A percentile compares a stretch with the other conserved stretches of the same genome.
Evolutionary conservation across 1,140 invertebrate genomes (phyloP).

Genomic region (Brachionus asplanchnoidis): DNA sequence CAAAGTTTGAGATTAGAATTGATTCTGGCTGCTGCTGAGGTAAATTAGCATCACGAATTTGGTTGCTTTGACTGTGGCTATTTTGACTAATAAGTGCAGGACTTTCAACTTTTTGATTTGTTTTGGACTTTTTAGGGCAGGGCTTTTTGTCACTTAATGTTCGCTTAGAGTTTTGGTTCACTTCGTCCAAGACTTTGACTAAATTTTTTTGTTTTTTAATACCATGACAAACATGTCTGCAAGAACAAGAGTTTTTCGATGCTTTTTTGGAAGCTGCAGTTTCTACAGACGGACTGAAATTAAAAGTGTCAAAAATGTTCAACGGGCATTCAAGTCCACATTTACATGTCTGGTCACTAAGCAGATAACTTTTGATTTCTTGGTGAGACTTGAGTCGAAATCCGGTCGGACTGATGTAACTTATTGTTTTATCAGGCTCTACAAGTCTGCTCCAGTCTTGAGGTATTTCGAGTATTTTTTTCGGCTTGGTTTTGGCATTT

Average conservation of each 20-base stretch:
- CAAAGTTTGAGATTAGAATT: not conserved
- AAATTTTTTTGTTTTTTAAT: constrained; percentile 21
- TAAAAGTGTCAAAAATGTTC: constrained; percentile 19
- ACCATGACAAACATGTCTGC: not conserved
- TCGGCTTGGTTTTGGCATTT: not conserved
- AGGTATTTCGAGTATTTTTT: not conserved
- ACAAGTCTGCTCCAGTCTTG: not conserved
- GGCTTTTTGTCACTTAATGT: not conserved
- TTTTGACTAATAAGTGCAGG: not conserved
- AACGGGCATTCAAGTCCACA: constrained; percentile 37
- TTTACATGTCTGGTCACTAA: constrained; percentile 34
- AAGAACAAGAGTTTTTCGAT: not conserved
- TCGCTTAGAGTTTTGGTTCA: constrained; percentile 22
- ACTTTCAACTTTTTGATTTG: not conserved
- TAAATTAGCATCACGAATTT: not conserved
- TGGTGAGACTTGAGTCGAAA: not conserved
- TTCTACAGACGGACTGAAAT: constrained; percentile 2
- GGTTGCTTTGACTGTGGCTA: not conserved
- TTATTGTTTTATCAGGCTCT: not conserved
- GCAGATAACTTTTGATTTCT: constrained; percentile 6
- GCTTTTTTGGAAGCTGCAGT: not conserved
- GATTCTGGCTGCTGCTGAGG: not conserved
- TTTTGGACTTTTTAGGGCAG: not conserved
- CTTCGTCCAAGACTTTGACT: constrained; percentile 23
- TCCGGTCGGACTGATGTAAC: not conserved